These are phyloP conservation scores for Jaculus jaculus DNA, from an alignment of 2,113 vertebrate species.

Conservation along the genomic window DNA sequence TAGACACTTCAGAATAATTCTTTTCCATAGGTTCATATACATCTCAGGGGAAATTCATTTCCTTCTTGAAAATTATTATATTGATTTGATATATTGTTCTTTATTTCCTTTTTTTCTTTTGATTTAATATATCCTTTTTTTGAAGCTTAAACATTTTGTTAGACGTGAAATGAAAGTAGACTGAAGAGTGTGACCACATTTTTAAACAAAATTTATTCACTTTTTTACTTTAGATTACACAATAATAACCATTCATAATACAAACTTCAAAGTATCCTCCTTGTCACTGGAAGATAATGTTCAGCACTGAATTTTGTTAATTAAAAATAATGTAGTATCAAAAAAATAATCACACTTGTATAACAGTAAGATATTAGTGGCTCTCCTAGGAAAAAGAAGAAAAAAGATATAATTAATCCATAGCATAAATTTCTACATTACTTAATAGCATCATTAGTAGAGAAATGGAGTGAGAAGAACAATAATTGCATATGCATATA, in stretches of 20 bases:
- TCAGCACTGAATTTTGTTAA: background rate
- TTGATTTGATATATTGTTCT: background rate
- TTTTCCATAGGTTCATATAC: background rate
- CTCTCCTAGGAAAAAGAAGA: too few relatives aligned
- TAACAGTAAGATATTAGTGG: too few relatives aligned
- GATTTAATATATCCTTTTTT: too few relatives aligned
- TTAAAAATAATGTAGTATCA: too few relatives aligned
- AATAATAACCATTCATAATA: background rate
- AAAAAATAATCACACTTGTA: too few relatives aligned
- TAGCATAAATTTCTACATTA: background rate
- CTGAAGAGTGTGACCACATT: too few relatives aligned
- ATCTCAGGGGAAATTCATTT: accelerated
- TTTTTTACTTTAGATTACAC: too few relatives aligned
- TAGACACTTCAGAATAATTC: background rate
- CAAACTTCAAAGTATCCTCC: background rate
- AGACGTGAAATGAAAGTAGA: background rate
- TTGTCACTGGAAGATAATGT: background rate
- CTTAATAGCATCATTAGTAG: background rate
- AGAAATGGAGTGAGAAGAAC: background rate
- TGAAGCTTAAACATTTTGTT: background rate
- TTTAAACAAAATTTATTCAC: too few relatives aligned
- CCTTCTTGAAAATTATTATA: background rate
- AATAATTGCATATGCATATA: too few relatives aligned
- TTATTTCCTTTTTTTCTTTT: too few relatives aligned
- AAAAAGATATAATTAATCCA: background rate